Evolutionary conservation across 2,797 vertebrate species (phyloP).

Genomic region (Margarornis squamiger): DNA sequence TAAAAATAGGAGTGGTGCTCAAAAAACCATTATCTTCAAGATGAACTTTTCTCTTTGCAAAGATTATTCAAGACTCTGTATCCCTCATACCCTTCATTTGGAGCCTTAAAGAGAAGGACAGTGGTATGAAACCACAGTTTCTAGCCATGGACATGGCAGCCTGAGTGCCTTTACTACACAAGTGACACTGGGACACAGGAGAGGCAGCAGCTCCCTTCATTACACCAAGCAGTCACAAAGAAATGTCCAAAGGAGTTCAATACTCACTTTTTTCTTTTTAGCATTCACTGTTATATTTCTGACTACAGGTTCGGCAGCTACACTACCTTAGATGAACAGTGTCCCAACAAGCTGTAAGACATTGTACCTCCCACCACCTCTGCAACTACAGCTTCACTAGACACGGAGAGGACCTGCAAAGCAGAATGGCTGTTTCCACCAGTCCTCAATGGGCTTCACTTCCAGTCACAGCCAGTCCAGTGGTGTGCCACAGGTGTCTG

Average conservation of each 20-base stretch:
- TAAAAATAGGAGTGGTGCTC: background rate
- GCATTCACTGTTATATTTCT: background rate
- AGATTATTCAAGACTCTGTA: background rate
- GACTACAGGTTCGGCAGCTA: background rate
- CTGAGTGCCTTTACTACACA: background rate
- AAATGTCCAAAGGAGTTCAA: background rate
- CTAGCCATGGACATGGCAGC: fast-evolving
- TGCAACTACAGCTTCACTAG: background rate
- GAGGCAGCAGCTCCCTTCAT: background rate
- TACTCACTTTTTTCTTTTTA: background rate
- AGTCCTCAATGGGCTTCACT: background rate
- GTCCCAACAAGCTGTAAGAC: background rate
- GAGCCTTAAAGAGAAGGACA: background rate
- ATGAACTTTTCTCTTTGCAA: background rate
- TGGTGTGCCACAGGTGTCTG: fast-evolving
- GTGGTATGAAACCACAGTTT: background rate
- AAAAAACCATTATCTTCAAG: background rate
- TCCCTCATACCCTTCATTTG: fast-evolving
- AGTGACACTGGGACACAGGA: background rate
- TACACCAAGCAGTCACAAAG: background rate
- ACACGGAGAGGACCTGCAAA: fast-evolving
- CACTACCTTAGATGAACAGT: background rate
- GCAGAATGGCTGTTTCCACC: background rate
- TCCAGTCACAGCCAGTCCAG: background rate
- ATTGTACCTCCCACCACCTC: background rate